Evolutionary conservation across 2,797 vertebrate species (phyloP), one percentile per base, ranked within the genome.

Genomic region (Myotis findleyi): DNA sequence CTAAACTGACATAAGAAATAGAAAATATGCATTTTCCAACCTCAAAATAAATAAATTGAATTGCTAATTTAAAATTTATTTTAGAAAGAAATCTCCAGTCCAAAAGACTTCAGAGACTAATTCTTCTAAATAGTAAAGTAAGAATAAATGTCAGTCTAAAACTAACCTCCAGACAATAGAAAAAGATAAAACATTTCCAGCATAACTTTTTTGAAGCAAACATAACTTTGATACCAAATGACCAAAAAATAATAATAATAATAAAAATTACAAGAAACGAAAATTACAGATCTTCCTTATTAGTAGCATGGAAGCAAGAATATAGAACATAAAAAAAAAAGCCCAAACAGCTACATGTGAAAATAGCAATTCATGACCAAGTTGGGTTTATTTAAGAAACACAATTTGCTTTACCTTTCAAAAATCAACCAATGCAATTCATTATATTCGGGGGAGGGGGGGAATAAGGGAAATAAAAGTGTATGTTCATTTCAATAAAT

Each of bases 381-480:
- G 18, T 41, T 55, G 38, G 2, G 8, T 87, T 71, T 82, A 62
- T 71, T 64, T 72, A 88, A 91, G 16, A 91, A 91, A 88, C 3
- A 49, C 23, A 76, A 73, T 6, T 47, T 72, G 51, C 71, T 82
- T 89, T 49, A 89, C 18, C 47, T 71, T 49, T 82, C 18, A 71
- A 94, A 94, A 69, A 85, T 66, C n/a, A 86, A 82, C 23, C 49
- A 82, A 23, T 53, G 44, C 36, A 87, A 87, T 75, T 94, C 20
- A 53, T 7, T 68, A 53, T 14, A 36, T 62, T 76, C 13, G 1
- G 57, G 25, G 12, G 51, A 23, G 38, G 38, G 0, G 55, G 21
- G 53, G 2, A 41, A 41, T 9, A 9, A 41, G 8, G 38, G 12
- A 77, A 57, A 6, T 1, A 53, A 73, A 23, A 10, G 11, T 9